A percentile compares a stretch with the other conserved stretches of the same genome.
Conservation (phyloP, 2,888 invertebrate species). For the Cosmia pyralina region DNA sequence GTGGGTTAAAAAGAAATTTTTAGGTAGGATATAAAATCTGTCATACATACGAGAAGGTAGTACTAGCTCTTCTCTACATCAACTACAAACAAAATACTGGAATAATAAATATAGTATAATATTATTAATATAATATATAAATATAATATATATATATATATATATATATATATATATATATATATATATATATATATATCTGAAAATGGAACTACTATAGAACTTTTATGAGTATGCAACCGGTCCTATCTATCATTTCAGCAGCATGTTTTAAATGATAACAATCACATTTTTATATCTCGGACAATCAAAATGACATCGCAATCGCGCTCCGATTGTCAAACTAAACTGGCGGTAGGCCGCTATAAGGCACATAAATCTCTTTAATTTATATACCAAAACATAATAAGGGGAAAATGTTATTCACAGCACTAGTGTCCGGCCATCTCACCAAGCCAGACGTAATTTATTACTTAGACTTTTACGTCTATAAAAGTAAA, state of each 20-base stretch:
- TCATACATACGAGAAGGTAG: neutral
- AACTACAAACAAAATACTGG: conserved; percentile 40
- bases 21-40: too few relatives aligned
- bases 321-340: conserved; percentile 74
- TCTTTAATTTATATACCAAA: conserved; percentile 88
- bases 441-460: conserved; percentile 76
- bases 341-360: conserved; percentile 74
- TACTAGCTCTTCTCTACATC: neutral
- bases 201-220: conserved; percentile 38
- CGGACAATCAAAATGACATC: conserved; percentile 73
- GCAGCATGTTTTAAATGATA: conserved; percentile 68
- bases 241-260: conserved; percentile 41
- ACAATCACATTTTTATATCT: conserved; percentile 75
- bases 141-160: too few relatives aligned
- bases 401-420: conserved; percentile 89
- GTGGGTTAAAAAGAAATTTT: too few relatives aligned
- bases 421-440: conserved; percentile 83
- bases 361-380: conserved; percentile 83
- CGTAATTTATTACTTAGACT: conserved; percentile 84
- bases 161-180: too few relatives aligned
- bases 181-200: too few relatives aligned
- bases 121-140: too few relatives aligned
- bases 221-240: conserved; percentile 52
- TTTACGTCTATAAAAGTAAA: conserved; percentile 87
- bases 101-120: too few relatives aligned